Conservation (phyloP, 2,888 invertebrate genomes). For the Idaea straminata region DNA sequence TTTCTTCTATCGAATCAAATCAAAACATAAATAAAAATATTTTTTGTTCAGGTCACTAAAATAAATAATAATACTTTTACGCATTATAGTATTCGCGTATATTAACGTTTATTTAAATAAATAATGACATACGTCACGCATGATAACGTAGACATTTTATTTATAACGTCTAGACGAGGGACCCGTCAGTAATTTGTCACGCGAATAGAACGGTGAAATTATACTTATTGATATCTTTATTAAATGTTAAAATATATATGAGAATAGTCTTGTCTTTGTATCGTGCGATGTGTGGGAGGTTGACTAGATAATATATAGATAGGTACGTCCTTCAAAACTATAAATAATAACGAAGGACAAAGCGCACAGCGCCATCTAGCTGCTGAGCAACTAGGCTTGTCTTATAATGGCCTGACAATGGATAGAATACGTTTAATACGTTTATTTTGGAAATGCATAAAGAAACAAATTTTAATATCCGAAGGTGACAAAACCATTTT, state of each 20-base stretch:
- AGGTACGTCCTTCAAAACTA: neutral
- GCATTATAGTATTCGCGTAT: too few species aligned
- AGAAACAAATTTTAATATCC: too few species aligned
- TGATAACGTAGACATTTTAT: constrained; percentile 32
- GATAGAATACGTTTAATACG: too few species aligned
- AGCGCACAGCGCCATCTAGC: neutral
- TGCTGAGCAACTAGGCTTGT: neutral
- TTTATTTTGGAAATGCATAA: too few species aligned
- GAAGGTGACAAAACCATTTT: too few species aligned
- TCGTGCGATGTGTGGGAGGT: neutral
- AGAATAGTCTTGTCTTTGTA: neutral
- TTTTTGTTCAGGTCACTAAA: too few species aligned
- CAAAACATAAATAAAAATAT: too few species aligned
- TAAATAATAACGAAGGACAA: neutral
- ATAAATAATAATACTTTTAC: too few species aligned
- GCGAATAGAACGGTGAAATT: constrained; percentile 15
- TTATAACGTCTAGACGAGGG: constrained; percentile 39
- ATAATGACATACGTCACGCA: constrained; percentile 14
- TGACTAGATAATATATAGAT: neutral
- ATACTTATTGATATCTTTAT: constrained; percentile 6
- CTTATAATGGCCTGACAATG: too few species aligned
- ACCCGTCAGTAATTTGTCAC: constrained; percentile 32
- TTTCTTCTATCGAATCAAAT: too few species aligned
- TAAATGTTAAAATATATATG: neutral
- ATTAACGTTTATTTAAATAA: constrained; percentile 9